Conservation (phyloP, 2,797 vertebrate species). For the Aquila chrysaetos region DNA sequence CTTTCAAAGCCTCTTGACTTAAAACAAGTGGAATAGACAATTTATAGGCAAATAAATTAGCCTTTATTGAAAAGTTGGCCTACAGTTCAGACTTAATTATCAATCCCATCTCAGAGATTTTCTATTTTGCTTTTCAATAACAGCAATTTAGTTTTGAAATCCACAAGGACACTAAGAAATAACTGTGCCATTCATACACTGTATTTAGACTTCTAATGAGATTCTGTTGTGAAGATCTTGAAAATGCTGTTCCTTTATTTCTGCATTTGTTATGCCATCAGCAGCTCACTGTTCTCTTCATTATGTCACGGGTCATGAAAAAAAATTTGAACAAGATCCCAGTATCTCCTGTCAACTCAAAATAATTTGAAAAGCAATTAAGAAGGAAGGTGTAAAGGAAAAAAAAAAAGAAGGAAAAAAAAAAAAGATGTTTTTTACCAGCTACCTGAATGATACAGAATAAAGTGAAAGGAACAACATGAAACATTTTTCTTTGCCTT, state of each 20-base stretch:
- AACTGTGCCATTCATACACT: not conserved
- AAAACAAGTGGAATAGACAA: not conserved
- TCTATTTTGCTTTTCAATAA: not conserved
- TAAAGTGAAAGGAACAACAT: not conserved
- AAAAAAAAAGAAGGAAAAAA: not conserved
- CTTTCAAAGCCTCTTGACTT: not conserved
- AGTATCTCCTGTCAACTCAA: not conserved
- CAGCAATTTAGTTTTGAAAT: not conserved
- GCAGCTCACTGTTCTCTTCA: not conserved
- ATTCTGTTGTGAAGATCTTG: not conserved
- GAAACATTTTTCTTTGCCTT: not conserved
- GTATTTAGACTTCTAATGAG: not conserved
- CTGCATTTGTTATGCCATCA: not conserved
- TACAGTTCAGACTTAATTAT: conserved; percentile 18
- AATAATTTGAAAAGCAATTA: not conserved
- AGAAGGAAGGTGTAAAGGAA: not conserved
- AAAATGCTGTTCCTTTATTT: not conserved
- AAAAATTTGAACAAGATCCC: not conserved
- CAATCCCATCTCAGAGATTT: not conserved
- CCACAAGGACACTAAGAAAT: not conserved
- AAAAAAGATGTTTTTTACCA: not conserved
- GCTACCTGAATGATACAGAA: not conserved
- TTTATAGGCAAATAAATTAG: not conserved
- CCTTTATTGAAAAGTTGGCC: not conserved
- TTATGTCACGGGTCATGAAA: not conserved